A percentile compares a stretch with the other conserved stretches of the same genome.
phyloP scores from a whole-genome alignment of 2,797 vertebrate genomes.

The Hydrolagus colliei region DNA sequence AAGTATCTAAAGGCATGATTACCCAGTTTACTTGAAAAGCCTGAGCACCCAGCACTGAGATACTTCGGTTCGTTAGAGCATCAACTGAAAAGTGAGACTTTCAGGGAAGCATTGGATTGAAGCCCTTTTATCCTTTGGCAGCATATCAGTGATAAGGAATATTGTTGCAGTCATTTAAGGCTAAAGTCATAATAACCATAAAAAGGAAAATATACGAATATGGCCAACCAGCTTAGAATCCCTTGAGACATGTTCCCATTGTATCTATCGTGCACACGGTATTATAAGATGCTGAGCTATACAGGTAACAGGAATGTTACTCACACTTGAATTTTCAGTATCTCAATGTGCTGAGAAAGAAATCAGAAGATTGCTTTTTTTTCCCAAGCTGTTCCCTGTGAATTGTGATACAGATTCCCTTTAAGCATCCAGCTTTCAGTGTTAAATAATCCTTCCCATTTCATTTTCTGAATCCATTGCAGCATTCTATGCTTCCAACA shows the following conservation, averaged over 20 bases:
- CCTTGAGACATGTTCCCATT: not conserved
- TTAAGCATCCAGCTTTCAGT: not conserved
- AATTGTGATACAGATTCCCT: not conserved
- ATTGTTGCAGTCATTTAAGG: not conserved
- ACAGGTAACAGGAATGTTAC: not conserved
- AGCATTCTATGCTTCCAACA: not conserved
- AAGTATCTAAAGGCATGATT: not conserved
- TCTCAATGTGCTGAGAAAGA: not conserved
- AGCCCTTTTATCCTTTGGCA: not conserved
- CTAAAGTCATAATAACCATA: not conserved
- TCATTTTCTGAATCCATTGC: not conserved
- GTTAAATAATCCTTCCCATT: not conserved
- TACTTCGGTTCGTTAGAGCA: not conserved
- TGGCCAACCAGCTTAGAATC: not conserved
- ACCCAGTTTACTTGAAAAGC: not conserved
- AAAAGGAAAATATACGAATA: not conserved
- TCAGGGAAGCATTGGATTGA: not conserved
- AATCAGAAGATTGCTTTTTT: not conserved
- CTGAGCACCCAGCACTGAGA: not conserved
- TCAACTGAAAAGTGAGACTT: not conserved
- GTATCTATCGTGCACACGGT: too few species aligned
- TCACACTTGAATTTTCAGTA: not conserved
- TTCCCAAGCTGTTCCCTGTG: not conserved
- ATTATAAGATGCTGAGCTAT: not conserved
- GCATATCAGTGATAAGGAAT: not conserved